Base-by-base conservation (phyloP, 2,113 vertebrate genomes). In the Calidris pygmaea region DNA sequence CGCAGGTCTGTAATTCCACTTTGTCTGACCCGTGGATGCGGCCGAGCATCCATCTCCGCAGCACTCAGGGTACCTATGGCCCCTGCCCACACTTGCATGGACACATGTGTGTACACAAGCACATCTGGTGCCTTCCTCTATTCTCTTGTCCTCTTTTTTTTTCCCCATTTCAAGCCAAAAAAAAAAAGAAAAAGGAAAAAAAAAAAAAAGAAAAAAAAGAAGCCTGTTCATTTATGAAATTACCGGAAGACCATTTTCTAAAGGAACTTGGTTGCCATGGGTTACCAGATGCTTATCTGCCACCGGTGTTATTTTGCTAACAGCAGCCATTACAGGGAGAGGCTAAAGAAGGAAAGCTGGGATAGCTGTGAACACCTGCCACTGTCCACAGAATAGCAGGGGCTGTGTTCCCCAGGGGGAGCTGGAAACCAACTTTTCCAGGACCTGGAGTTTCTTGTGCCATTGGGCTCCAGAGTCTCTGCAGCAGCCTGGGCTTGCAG, bases 231-330 rank as follows among this genome's bases (percentile, higher is more conserved):
- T 93, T 97, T 96, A 94, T 76, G 67, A 97, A 97, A 98, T 97
- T 97, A 97, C 67, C 37, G 10, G 81, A 96, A 97, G 96, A 48
- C 14, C 88, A 91, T 97, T 98, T 97, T 93, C 73, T 82, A 79
- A 92, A 85, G 80, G 93, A 91, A 96, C 50, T 80, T 96, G 75
- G 96, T 97, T 98, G 96, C 96, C 90, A 97, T 0, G 89, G 96
- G 97, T 98, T 96, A 97, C 92, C 14, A 84, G 95, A 96, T 94
- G 77, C 73, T 84, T 94, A 72, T 96, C 93, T 85, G 72, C 83
- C 96, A 94, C 89, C n/a, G 4, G 76, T 68, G 82, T 72, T 66
- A 92, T 95, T 96, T 83, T 71, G 58, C 60, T 91, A 76, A 88
- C 66, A 85, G 70, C 95, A 96, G 81, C 79, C 91, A 86, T 65